phyloP scores from a whole-genome alignment of 2,888 invertebrate genomes.

The Cryptophagus acutangulus region DNA sequence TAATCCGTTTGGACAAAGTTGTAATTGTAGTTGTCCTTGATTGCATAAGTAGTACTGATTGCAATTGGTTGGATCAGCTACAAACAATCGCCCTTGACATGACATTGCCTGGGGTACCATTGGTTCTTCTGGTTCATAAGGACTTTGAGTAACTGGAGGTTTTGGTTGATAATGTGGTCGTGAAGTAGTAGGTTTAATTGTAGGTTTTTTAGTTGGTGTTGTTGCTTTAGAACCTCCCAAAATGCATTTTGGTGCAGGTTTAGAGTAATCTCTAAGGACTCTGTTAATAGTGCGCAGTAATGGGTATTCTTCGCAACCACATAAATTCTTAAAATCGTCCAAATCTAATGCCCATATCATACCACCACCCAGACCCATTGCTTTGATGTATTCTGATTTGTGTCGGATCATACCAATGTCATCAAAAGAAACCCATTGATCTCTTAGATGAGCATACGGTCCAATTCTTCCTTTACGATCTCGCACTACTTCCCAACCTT shows the following conservation, averaged over 20 bases:
- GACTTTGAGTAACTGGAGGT: slow-evolving; percentile 8
- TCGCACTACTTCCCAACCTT: slow-evolving; percentile 70
- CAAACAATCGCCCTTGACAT: slow-evolving; percentile 57
- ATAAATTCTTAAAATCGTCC: slow-evolving; percentile 78
- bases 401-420: slow-evolving; percentile 77
- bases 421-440: slow-evolving; percentile 94
- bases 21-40: slow-evolving; percentile 63
- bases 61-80: slow-evolving; percentile 63
- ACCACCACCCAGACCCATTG: slow-evolving; percentile 75
- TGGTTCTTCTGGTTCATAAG: neutral
- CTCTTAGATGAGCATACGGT: slow-evolving; percentile 75
- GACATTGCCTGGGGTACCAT: neutral
- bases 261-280: slow-evolving; percentile 65
- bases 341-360: slow-evolving; percentile 89
- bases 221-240: slow-evolving; percentile 42
- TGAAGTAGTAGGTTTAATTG: slow-evolving; percentile 9
- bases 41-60: slow-evolving; percentile 77
- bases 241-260: slow-evolving; percentile 60
- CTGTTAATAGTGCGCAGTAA: slow-evolving; percentile 75
- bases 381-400: slow-evolving; percentile 76
- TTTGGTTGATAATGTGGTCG: slow-evolving; percentile 7
- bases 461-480: slow-evolving; percentile 80
- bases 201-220: slow-evolving; percentile 13
- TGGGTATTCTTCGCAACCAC: slow-evolving; percentile 78
- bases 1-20: slow-evolving; percentile 68